Evolutionary conservation across 2,888 invertebrate species (phyloP).

Genomic region (Apamea sordens): DNA sequence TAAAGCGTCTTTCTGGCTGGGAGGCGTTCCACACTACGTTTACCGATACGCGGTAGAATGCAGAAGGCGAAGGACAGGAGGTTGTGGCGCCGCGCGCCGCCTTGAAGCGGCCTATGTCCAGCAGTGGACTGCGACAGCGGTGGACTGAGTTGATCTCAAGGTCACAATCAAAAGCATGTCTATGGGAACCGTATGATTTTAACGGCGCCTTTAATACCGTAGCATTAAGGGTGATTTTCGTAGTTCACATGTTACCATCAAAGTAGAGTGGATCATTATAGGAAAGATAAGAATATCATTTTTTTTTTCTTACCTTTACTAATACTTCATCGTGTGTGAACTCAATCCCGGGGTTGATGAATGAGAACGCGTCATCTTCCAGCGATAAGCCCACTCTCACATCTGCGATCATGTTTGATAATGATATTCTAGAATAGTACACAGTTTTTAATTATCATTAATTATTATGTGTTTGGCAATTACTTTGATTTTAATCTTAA

Average conservation of each 20-base stretch:
- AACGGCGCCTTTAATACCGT: not conserved
- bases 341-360: conserved; percentile 89
- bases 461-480: not conserved
- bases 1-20: not conserved
- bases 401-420: conserved; percentile 89
- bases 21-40: not conserved
- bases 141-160: not conserved
- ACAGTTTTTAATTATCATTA: conserved; percentile 17
- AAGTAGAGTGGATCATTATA: not conserved
- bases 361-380: conserved; percentile 90
- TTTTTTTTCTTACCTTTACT: conserved; percentile 83
- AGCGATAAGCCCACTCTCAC: conserved; percentile 90
- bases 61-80: not conserved
- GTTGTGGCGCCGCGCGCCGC: not conserved
- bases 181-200: not conserved
- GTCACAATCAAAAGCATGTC: not conserved
- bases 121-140: not conserved
- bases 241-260: not conserved
- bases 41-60: not conserved
- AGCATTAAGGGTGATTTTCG: not conserved
- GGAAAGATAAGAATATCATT: not conserved
- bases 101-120: not conserved
- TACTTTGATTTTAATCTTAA: not conserved
- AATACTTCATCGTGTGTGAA: conserved; percentile 89
- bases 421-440: conserved; percentile 83